These are phyloP conservation scores for Leptarthrus brevirostris DNA, from an alignment of 2,888 invertebrate species.

Conservation along the genomic window DNA sequence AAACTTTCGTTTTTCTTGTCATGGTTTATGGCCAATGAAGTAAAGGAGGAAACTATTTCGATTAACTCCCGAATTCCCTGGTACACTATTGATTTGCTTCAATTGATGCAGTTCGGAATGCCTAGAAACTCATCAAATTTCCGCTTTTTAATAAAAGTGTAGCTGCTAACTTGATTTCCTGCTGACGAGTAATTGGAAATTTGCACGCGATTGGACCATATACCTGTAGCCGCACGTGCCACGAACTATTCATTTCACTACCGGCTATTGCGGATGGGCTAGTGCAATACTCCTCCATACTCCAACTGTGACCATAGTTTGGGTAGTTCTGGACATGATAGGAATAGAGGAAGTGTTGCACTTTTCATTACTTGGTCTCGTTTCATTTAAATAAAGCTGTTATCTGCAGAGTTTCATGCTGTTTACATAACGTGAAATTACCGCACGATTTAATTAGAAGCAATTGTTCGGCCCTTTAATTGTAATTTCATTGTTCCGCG, in stretches of 20 bases:
- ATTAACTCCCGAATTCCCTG: no score
- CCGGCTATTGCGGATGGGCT: neutral
- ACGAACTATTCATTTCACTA: neutral
- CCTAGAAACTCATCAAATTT: neutral
- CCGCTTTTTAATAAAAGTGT: neutral
- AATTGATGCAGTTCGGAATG: neutral
- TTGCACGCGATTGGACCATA: neutral
- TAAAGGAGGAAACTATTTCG: no score
- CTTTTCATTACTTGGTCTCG: neutral
- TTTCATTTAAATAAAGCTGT: neutral
- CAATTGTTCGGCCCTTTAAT: conserved; percentile 4
- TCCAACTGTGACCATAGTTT: neutral
- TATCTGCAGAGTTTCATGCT: neutral
- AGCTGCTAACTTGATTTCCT: neutral
- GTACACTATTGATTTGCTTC: no score
- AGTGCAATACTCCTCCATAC: neutral
- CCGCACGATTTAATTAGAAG: conserved; percentile 13
- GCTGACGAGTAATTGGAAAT: neutral
- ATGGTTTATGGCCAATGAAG: no score
- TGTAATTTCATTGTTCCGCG: conserved; percentile 6
- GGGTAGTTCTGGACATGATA: neutral
- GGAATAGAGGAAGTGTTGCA: neutral
- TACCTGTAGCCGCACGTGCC: neutral
- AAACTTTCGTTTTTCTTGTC: no score
- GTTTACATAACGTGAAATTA: conserved; percentile 15